These are phyloP conservation scores for Panonychus citri DNA, from an alignment of 1,140 invertebrate genomes.

Conservation along the genomic window DNA sequence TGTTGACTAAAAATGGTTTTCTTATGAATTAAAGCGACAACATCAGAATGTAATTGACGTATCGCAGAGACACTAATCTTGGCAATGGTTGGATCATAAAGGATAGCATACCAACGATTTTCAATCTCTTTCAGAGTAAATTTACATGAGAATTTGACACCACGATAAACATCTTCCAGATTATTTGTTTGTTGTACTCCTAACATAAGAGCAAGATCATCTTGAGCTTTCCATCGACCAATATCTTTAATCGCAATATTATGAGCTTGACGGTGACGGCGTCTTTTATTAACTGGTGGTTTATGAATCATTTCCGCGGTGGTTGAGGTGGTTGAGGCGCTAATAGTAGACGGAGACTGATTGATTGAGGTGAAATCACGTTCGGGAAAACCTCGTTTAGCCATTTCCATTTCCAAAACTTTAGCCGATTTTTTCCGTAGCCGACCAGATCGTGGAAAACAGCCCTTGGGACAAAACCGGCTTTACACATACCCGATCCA, in stretches of 20 bases:
- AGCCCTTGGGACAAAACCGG: slow-evolving; percentile 64
- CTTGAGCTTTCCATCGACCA: slow-evolving; percentile 85
- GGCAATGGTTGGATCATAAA: slow-evolving; percentile 59
- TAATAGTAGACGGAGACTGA: no score
- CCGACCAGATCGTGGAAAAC: slow-evolving; percentile 70
- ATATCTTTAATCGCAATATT: slow-evolving; percentile 52
- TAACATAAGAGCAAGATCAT: slow-evolving; percentile 77
- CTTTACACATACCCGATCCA: slow-evolving; percentile 73
- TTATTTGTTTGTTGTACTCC: slow-evolving; percentile 84
- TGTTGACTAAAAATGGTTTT: slow-evolving; percentile 65
- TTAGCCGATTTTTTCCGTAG: slow-evolving; percentile 52
- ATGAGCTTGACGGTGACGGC: slow-evolving; percentile 28
- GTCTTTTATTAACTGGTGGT: no score
- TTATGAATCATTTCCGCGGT: no score
- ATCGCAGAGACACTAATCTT: slow-evolving; percentile 65
- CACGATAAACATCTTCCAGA: slow-evolving; percentile 57
- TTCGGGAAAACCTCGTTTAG: no score
- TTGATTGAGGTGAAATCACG: no score
- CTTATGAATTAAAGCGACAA: slow-evolving; percentile 58
- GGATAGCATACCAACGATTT: slow-evolving; percentile 76
- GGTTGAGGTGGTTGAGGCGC: no score
- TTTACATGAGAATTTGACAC: slow-evolving; percentile 83
- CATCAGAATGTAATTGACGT: slow-evolving; percentile 72
- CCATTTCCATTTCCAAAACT: no score
- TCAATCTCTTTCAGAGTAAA: slow-evolving; percentile 83